A percentile compares a stretch with the other conserved stretches of the same genome.
Evolutionary conservation across 2,797 vertebrate genomes (phyloP).

Genomic region (Gallinago stenura): DNA sequence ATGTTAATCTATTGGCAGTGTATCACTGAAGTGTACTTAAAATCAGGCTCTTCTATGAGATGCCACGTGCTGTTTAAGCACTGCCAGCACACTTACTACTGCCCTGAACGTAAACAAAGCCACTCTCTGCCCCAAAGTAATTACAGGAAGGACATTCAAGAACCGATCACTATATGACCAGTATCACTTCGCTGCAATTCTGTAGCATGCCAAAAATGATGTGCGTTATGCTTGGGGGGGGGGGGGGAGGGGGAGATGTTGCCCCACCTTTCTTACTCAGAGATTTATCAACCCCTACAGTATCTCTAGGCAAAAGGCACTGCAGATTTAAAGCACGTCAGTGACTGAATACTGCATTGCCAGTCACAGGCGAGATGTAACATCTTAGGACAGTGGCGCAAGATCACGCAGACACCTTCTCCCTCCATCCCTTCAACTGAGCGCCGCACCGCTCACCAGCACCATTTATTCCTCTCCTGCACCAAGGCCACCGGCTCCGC

Average conservation of each 20-base stretch:
- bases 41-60: slow-evolving; percentile 7
- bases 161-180: neutral
- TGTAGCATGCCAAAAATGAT: neutral
- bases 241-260: too few relatives aligned
- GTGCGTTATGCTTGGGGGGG: rapidly evolving
- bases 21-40: slow-evolving; percentile 5
- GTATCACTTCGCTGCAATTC: neutral
- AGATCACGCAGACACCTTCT: neutral
- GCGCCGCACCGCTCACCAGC: neutral
- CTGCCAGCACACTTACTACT: neutral
- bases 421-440: neutral
- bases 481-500: neutral
- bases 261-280: neutral
- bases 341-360: neutral
- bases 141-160: neutral
- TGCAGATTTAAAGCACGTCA: too few relatives aligned
- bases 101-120: neutral
- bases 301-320: neutral
- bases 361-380: neutral
- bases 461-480: neutral
- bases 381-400: neutral
- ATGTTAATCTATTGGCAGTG: neutral
- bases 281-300: neutral
- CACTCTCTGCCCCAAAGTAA: neutral
- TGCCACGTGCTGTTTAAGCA: neutral